Evolutionary conservation across 2,113 vertebrate species (phyloP), one percentile per base, ranked within the genome.

Genomic region (Girardinichthys multiradiatus): DNA sequence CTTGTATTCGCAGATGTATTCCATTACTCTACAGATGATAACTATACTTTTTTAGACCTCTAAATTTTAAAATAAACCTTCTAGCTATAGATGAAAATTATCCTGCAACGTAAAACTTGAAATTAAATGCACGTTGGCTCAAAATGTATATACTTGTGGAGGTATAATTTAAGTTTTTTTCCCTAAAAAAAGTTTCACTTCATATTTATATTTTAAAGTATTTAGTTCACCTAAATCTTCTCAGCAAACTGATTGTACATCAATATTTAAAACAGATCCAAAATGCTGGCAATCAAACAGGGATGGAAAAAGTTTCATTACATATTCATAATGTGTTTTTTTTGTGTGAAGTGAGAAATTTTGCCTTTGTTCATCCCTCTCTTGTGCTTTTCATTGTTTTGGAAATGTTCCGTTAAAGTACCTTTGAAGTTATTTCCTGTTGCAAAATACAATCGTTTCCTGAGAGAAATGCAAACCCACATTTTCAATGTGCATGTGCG

Each of bases 381-480:
- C 63, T 60, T 75, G 62, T 77, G 73, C 80, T 83, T 77, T 89
- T 69, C 81, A 58, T 74, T 79, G 70, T 80, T 87, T 79, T 78
- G 77, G 79, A 91, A 81, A 80, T 68, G 57, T 82, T 85, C 85
- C 59, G 75, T 83, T 81, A 51, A n/a, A 54, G 39, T 64, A 72
- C 69, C 73, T 86, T 81, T 90, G 79, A 88, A 74, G 87, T 83
- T 77, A 76, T 85, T 91, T 92, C 91, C 92, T 93, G 90, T 86
- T 0, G 19, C 85, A 86, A 84, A 76, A 82, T 77, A 71, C 65
- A 71, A 80, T 70, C 80, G 80, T 90, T 92, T 91, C 90, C 91
- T 91, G 83, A 71, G 30, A 83, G 71, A 80, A 74, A 65, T 27
- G 68, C 74, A 79, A 76, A 77, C 66, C 76, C 81, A 83, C 73